Base-by-base conservation (phyloP, 2,797 vertebrate genomes). In the Rachycentron canadum region DNA sequence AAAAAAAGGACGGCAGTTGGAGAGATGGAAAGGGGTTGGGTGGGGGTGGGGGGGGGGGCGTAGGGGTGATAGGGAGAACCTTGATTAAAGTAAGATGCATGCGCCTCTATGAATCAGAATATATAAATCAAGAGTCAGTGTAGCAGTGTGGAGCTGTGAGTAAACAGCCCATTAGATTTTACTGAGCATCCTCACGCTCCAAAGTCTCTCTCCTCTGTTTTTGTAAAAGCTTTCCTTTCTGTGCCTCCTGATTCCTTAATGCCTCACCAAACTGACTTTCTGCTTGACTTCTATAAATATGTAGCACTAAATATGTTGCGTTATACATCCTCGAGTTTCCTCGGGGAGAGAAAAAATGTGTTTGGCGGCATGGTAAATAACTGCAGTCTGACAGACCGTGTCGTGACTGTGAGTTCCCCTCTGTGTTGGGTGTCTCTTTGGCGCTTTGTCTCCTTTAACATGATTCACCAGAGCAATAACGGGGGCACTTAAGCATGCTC, bases 61-160 rank as follows among this genome's bases (percentile, higher is more conserved):
- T n/a, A n/a, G 76, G 79, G 73, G 11, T 78, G 84, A 86, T 81
- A 74, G 76, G 79, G 73, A 79, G 88, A 86, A 83, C 75, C 89
- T 93, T 94, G 93, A 95, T 95, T 95, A 94, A 93, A 95, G 90
- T 87, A 86, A 91, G 94, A 93, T 87, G 88, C 89, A 90, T 85
- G 78, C 87, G 91, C 89, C 86, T 89, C 82, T 82, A 68, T 91
- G 92, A 93, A 89, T 94, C 90, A 85, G 87, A 91, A 90, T 92
- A 86, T 82, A 89, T 93, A 93, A 93, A 94, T 94, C 91, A 93
- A 10, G 87, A 89, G 86, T 86, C 87, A 92, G 65, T 81, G 90
- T 86, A 83, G 90, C 88, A 57, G 82, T 16, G 63, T 77, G 88
- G 78, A 87, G 86, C 86, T 78, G 81, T 53, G 82, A 88, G 89